phyloP scores from a whole-genome alignment of 1,140 invertebrate species.

The Dysdera silvatica region DNA sequence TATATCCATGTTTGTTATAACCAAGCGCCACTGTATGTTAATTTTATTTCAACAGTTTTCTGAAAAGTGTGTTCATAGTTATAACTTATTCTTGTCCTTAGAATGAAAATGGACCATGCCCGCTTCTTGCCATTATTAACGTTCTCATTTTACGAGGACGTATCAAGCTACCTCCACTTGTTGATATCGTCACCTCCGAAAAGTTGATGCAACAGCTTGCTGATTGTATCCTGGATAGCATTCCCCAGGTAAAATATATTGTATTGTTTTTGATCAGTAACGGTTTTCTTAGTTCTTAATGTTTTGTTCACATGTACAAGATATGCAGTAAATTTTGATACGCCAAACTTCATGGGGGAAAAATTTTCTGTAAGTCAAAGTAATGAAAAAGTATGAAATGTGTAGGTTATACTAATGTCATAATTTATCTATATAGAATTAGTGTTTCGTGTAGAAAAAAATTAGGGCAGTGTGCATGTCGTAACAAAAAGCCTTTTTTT shows the following conservation, averaged over 20 bases:
- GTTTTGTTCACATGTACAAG: too few species aligned
- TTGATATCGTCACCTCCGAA: conserved; percentile 49
- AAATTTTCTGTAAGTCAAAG: too few species aligned
- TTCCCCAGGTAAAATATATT: conserved; percentile 47
- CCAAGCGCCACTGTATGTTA: background rate
- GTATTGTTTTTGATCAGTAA: too few species aligned
- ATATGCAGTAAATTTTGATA: too few species aligned
- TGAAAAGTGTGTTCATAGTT: background rate
- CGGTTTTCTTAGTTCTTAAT: too few species aligned
- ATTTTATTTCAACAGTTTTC: background rate
- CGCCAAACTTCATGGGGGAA: too few species aligned
- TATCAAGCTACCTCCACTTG: conserved; percentile 45
- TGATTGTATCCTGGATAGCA: conserved; percentile 47
- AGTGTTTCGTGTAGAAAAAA: too few species aligned
- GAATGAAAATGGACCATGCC: conserved; percentile 58
- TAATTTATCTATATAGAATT: too few species aligned
- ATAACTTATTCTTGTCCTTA: conserved; percentile 32
- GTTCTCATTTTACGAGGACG: conserved; percentile 48
- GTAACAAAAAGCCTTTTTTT: too few species aligned
- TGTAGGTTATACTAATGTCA: too few species aligned
- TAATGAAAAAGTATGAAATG: too few species aligned
- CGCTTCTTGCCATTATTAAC: conserved; percentile 54
- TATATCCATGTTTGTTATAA: background rate
- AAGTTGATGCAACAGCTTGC: conserved; percentile 52
- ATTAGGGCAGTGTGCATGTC: too few species aligned